Conservation (phyloP, 2,797 vertebrate genomes). For the Etheostoma perlongum region DNA sequence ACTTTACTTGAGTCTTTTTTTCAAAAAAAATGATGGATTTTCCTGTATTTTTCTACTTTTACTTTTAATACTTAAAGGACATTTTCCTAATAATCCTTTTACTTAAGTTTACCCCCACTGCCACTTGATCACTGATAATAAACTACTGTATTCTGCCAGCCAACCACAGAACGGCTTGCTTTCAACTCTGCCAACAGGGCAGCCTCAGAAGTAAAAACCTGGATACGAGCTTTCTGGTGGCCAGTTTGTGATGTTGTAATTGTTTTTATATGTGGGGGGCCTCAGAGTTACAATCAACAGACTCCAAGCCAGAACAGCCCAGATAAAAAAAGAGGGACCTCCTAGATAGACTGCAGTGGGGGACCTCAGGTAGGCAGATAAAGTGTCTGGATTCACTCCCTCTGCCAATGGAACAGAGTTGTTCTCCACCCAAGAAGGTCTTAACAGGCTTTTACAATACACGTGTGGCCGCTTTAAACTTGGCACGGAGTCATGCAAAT, state of each 20-base stretch:
- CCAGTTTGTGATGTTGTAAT: constrained; percentile 7
- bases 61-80: too few species aligned
- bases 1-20: too few species aligned
- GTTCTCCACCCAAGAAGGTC: constrained; percentile 38
- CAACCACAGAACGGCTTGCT: not conserved
- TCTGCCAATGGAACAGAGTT: constrained; percentile 17
- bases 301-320: constrained; percentile 19
- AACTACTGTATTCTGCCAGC: not conserved
- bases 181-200: not conserved
- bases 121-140: not conserved
- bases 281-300: constrained; percentile 33
- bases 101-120: too few species aligned
- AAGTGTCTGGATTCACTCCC: constrained; percentile 38
- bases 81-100: too few species aligned
- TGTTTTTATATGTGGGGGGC: constrained; percentile 1
- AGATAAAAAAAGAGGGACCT: constrained; percentile 47
- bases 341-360: constrained; percentile 33
- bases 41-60: too few species aligned
- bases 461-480: not conserved
- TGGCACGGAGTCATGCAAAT: constrained; percentile 19
- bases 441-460: constrained; percentile 45
- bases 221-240: constrained; percentile 1
- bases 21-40: too few species aligned
- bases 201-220: not conserved
- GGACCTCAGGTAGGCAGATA: constrained; percentile 14